A percentile compares a stretch with the other conserved stretches of the same genome.
These are phyloP conservation scores for Agrotis puta DNA, from an alignment of 2,888 invertebrate species.

Conservation along the genomic window DNA sequence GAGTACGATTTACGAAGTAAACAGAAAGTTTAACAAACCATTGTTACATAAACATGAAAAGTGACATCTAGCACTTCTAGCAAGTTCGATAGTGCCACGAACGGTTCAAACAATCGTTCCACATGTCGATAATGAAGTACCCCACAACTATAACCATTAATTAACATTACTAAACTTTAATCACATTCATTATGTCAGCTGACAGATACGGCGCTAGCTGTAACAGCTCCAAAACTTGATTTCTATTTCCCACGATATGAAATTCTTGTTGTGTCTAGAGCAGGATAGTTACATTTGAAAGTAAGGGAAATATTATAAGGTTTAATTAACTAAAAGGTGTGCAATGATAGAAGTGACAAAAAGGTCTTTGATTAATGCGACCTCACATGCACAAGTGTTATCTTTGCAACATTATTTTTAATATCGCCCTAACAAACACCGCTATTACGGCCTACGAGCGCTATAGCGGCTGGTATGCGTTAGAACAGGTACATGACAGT, in stretches of 20 bases:
- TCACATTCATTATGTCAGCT: conserved; percentile 31
- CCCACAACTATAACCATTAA: conserved; percentile 31
- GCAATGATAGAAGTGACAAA: conserved; percentile 28
- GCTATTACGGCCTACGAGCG: background rate
- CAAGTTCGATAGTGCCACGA: conserved; percentile 12
- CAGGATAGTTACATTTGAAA: conserved; percentile 42
- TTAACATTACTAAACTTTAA: conserved; percentile 44
- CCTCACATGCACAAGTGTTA: conserved; percentile 29
- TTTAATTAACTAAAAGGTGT: conserved; percentile 34
- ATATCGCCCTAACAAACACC: conserved; percentile 17
- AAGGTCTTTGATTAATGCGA: conserved; percentile 35
- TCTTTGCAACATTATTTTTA: conserved; percentile 32
- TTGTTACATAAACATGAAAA: conserved; percentile 30
- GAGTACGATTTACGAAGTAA: conserved; percentile 12
- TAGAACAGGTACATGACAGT: conserved; percentile 22
- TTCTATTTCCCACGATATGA: conserved; percentile 55
- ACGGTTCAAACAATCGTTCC: conserved; percentile 11
- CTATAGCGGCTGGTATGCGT: conserved; percentile 11
- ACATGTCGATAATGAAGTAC: conserved; percentile 32
- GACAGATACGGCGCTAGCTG: conserved; percentile 18
- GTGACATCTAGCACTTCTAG: conserved; percentile 30
- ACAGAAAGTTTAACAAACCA: conserved; percentile 27
- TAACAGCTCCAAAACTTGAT: conserved; percentile 32
- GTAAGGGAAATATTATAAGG: conserved; percentile 30
- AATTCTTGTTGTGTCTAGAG: conserved; percentile 27